Percentiles rank a stretch among this genome's conserved stretches.
Conservation (phyloP, 2,888 invertebrate genomes). For the Acanthoscelides obtectus region DNA sequence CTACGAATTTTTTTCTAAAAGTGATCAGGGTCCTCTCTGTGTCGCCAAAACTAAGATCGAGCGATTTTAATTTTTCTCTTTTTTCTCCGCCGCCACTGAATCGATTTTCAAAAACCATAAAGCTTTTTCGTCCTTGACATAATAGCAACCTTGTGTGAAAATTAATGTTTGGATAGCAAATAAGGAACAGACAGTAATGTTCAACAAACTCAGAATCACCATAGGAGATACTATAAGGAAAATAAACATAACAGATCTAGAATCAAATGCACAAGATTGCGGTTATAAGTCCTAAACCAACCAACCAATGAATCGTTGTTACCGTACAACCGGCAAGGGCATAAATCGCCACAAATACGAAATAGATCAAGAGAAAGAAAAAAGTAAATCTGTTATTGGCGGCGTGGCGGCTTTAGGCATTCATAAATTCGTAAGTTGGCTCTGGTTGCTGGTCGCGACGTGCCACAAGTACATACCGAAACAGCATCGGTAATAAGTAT, state of each 20-base stretch:
- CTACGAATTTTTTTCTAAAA: too few species aligned
- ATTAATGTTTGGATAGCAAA: too few species aligned
- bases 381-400: not conserved
- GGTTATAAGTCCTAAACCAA: not conserved
- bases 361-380: not conserved
- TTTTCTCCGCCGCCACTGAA: too few species aligned
- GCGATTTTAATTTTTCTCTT: too few species aligned
- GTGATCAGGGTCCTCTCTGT: too few species aligned
- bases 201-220: too few species aligned
- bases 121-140: too few species aligned
- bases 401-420: not conserved
- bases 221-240: too few species aligned
- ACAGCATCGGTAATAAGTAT: slow-evolving; percentile 8
- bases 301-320: not conserved
- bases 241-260: not conserved
- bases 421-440: not conserved
- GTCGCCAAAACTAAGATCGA: too few species aligned
- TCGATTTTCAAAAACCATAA: too few species aligned
- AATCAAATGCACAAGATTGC: not conserved
- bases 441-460: not conserved
- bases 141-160: too few species aligned
- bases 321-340: not conserved
- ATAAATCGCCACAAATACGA: not conserved
- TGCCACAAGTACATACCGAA: slow-evolving; percentile 2
- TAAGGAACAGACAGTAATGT: too few species aligned